Base-by-base conservation (phyloP, 2,888 invertebrate species). In the Diaperis boleti region DNA sequence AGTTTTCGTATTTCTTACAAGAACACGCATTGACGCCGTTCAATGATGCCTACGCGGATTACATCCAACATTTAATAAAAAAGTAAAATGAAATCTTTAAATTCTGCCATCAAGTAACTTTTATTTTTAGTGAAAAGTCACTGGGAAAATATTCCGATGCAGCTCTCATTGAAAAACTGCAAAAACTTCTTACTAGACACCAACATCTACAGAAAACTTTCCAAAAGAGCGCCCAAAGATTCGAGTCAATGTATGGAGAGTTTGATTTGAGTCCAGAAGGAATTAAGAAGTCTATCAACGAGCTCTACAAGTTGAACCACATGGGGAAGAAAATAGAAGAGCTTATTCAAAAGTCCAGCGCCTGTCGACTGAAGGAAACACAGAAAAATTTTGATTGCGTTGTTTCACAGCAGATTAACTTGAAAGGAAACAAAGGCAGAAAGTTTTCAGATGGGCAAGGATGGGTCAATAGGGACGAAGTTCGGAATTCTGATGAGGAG, bases 1-100 rank as follows among this genome's bases (percentile, higher is more conserved):
- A 68, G 47, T 75, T 74, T 64, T 72, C 74, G 1, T 67, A 71
- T 59, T 75, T 74, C 47, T 64, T 75, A 11, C 66, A 70, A 45
- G 59, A 67, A 14, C 71, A 72, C 62, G 74, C 74, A 0, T 70
- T 74, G 14, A 67, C 69, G 3, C 64, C 72, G 1, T 70, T 68
- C 35, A 74, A 75, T 50, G 74, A 75, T 59, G 65, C 70, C 13
- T 74, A 72, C 49, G 57, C 66, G 20, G 60, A 62, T 11, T 75
- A 74, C 41, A 62, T 75, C 13, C 64, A 70, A 35, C 72, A 71
- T 49, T 56, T 74, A 20, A 74, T 75, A 8, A 67, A 72, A 35
- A 61, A 66, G 73, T 72, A 37, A 66, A 17, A 4, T 3, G 17
- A 1, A 62, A 33, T 10, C 2, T 13, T 13, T 15, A 7, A 39